phyloP scores from a whole-genome alignment of 2,797 vertebrate genomes.

The Lagodon rhomboides region DNA sequence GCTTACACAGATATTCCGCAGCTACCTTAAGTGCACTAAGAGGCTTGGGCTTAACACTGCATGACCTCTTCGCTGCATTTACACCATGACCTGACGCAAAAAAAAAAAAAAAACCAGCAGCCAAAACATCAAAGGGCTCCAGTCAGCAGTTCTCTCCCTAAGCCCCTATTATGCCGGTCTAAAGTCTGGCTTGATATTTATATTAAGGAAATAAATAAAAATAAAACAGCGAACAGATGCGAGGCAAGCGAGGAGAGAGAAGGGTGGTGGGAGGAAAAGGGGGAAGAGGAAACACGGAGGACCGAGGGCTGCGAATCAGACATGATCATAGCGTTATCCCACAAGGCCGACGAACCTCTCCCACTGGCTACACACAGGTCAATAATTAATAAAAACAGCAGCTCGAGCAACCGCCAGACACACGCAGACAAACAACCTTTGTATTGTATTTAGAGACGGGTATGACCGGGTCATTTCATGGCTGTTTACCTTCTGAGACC shows the following conservation, averaged over 20 bases:
- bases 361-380: conserved; percentile 55
- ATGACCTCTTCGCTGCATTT: conserved; percentile 69
- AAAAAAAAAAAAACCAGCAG: conserved; percentile 21
- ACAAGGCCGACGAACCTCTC: conserved; percentile 42
- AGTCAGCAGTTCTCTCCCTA: conserved; percentile 60
- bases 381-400: conserved; percentile 66
- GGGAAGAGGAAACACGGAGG: background rate
- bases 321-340: conserved; percentile 57
- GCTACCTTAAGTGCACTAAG: conserved; percentile 68
- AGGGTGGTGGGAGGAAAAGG: background rate
- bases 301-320: conserved; percentile 62
- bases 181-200: conserved; percentile 48
- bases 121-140: conserved; percentile 66
- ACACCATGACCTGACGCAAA: conserved; percentile 64
- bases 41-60: conserved; percentile 59
- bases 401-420: conserved; percentile 24
- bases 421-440: conserved; percentile 12
- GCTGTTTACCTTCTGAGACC: conserved; percentile 48
- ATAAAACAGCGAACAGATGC: conserved; percentile 1
- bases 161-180: conserved; percentile 61
- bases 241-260: conserved; percentile 15
- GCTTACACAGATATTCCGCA: conserved; percentile 65
- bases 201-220: conserved; percentile 13
- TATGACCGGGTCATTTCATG: conserved; percentile 48
- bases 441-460: conserved; percentile 35